phyloP scores from a whole-genome alignment of 2,888 invertebrate genomes.

The Lasioglossum marginatum region DNA sequence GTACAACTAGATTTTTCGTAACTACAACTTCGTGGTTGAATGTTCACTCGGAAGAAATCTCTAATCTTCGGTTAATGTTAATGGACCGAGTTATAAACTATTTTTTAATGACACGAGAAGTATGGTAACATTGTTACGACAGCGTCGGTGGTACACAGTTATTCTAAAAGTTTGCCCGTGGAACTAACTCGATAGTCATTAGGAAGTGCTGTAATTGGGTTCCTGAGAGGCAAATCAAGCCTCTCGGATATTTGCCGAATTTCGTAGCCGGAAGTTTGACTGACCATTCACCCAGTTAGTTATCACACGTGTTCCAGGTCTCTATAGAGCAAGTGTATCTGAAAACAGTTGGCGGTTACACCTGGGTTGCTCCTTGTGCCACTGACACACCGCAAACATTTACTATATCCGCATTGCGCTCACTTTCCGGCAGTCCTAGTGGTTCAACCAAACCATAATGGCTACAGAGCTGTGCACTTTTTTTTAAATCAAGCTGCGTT shows the following conservation, averaged over 20 bases:
- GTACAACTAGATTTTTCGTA: background rate
- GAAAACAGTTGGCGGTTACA: constrained; percentile 67
- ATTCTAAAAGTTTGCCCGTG: constrained; percentile 22
- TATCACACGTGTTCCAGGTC: constrained; percentile 61
- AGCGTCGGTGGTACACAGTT: background rate
- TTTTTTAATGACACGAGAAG: background rate
- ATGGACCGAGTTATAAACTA: background rate
- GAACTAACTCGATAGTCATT: constrained; percentile 17
- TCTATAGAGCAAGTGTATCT: constrained; percentile 51
- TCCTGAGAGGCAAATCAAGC: constrained; percentile 50
- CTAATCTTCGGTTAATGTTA: background rate
- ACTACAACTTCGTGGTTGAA: background rate
- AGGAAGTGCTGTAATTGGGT: constrained; percentile 48
- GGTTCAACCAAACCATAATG: constrained; percentile 32
- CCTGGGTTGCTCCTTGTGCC: constrained; percentile 52
- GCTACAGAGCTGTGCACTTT: background rate
- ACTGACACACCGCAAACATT: constrained; percentile 66
- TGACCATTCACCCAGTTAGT: constrained; percentile 77
- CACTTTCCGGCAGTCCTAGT: constrained; percentile 53
- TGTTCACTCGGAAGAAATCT: background rate
- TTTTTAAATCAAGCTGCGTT: background rate
- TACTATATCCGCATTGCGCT: constrained; percentile 54
- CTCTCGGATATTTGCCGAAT: constrained; percentile 78
- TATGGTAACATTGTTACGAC: background rate
- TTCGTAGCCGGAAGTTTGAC: constrained; percentile 77